Base-by-base conservation (phyloP, 2,888 invertebrate genomes). In the Automeris io region DNA sequence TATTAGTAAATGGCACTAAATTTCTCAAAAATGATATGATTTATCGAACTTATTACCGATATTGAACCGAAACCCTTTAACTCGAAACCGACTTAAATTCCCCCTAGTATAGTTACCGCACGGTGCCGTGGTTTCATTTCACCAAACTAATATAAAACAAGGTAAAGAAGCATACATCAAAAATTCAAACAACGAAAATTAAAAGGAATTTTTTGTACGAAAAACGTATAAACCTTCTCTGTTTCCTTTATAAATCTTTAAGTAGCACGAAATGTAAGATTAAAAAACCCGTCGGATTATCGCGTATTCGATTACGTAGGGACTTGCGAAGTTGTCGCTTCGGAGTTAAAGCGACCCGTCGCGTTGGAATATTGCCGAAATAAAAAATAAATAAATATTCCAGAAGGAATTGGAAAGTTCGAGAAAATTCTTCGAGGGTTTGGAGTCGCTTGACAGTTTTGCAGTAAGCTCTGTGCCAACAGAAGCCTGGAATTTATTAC, bases 381-480 rank as follows among this genome's bases (percentile, higher is more conserved):
- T 40, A 42, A 39, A 40, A 41, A 41, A 42, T 34, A 41, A 42
- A 12, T 13, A 35, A 33, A 44, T 34, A 34, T 34, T 34, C 12
- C 4, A 37, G 40, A 57, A 51, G 49, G 51, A 49, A 61, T 57
- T 47, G 49, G 42, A 57, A 61, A 62, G 54, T 63, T 67, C 46
- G 50, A 41, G 37, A 53, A 57, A 59, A 59, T 52, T 58, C 53
- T 49, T 45, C 31, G 40, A 43, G 58, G 59, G 65, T 66, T 68
- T 53, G 44, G 42, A 52, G 51, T 60, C 49, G 49, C 52, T 59
- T 69, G 71, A 70, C 70, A 69, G 60, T 62, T 61, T 54, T 54
- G 55, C 57, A 57, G 60, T 68, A 67, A 68, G 64, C 63, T 53
- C 43, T 54, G 48, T 56, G 50, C 57, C 49, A 60, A 55, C 49